Conservation (phyloP, 2,113 vertebrate species). For the Paradoxurus hermaphroditus region DNA sequence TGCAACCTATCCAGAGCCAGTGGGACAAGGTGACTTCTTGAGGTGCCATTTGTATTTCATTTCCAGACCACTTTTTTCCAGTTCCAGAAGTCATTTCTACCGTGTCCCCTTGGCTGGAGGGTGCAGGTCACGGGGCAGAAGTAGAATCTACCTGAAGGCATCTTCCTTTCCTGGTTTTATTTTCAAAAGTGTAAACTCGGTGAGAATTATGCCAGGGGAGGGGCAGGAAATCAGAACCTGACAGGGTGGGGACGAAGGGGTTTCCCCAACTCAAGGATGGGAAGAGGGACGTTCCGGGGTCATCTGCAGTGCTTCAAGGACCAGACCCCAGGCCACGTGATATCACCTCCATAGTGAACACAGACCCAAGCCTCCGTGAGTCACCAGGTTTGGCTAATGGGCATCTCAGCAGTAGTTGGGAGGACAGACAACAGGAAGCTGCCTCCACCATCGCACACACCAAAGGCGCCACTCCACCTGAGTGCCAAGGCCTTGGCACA, state of each 20-base stretch:
- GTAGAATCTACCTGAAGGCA: neutral
- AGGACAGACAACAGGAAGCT: neutral
- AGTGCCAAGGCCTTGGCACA: neutral
- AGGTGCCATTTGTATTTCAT: neutral
- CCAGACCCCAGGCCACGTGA: neutral
- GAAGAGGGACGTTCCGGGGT: neutral
- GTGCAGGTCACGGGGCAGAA: neutral
- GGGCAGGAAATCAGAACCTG: neutral
- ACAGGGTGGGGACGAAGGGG: neutral
- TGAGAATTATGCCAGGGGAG: neutral
- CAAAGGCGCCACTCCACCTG: neutral
- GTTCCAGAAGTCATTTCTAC: neutral
- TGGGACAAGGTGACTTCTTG: neutral
- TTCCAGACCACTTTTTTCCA: neutral
- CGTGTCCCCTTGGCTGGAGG: neutral
- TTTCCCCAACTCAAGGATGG: neutral
- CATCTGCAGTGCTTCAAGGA: neutral
- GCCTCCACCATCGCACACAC: neutral
- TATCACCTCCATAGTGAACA: neutral
- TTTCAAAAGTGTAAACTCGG: neutral
- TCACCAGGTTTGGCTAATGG: neutral
- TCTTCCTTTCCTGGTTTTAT: neutral
- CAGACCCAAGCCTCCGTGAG: neutral
- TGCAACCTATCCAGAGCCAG: neutral
- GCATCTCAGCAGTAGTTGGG: neutral